Conservation (phyloP, 2,888 invertebrate species). For the Caenorhabditis doughertyi region DNA sequence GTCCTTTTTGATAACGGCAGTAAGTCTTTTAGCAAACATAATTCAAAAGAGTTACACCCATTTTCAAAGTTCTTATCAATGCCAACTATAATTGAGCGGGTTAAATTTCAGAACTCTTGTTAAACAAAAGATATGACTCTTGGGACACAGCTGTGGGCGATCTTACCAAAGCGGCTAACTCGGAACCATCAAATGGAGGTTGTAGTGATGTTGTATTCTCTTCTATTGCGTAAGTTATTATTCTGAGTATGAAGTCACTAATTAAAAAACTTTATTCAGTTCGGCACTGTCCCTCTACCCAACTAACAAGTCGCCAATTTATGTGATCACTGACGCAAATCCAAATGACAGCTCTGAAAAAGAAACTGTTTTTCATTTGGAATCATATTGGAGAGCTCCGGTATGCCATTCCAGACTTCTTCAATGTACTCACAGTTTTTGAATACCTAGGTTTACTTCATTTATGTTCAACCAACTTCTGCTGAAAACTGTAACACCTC, state of each 20-base stretch:
- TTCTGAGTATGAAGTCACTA: background rate
- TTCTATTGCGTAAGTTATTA: slow-evolving; percentile 52
- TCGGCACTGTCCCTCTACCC: slow-evolving; percentile 65
- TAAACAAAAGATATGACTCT: slow-evolving; percentile 53
- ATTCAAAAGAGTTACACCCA: slow-evolving; percentile 28
- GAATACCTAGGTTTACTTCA: slow-evolving; percentile 75
- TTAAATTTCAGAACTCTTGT: slow-evolving; percentile 50
- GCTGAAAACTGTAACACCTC: slow-evolving; percentile 54
- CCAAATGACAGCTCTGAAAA: slow-evolving; percentile 70
- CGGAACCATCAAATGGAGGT: slow-evolving; percentile 56
- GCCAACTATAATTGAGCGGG: background rate
- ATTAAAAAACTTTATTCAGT: slow-evolving; percentile 57
- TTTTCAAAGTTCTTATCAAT: slow-evolving; percentile 31
- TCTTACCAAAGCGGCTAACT: slow-evolving; percentile 52
- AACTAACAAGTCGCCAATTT: slow-evolving; percentile 71
- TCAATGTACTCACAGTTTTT: too few species aligned
- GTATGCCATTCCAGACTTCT: too few species aligned
- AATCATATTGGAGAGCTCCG: slow-evolving; percentile 73
- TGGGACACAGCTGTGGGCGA: slow-evolving; percentile 52
- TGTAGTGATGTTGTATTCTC: slow-evolving; percentile 70
- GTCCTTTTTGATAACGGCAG: slow-evolving; percentile 75
- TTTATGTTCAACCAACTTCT: slow-evolving; percentile 65
- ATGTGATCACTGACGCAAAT: slow-evolving; percentile 76
- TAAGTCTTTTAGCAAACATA: slow-evolving; percentile 45
- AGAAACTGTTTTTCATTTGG: slow-evolving; percentile 71